phyloP scores from a whole-genome alignment of 64 coral and sea anemone genomes.

The Stylophora pistillata region DNA sequence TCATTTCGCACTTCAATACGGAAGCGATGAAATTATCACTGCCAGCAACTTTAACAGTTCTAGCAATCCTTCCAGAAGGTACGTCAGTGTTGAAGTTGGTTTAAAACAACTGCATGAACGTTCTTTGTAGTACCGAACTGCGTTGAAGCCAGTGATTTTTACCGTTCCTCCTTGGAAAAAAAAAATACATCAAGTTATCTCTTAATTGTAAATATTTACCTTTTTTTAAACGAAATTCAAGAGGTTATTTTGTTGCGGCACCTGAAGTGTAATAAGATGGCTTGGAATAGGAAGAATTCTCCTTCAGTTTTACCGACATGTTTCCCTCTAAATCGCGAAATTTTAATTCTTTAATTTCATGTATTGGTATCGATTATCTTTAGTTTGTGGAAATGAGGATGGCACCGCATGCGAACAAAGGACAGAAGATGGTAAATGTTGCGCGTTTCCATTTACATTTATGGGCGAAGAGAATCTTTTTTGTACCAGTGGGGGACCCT shows the following conservation, averaged over 20 bases:
- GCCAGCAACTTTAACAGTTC: neutral
- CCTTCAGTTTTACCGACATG: too few relatives aligned
- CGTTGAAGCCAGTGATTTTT: too few relatives aligned
- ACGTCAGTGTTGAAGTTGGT: neutral
- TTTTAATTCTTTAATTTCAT: neutral
- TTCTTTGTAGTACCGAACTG: too few relatives aligned
- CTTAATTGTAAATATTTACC: too few relatives aligned
- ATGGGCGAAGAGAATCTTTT: neutral
- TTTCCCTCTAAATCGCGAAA: neutral
- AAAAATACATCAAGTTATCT: too few relatives aligned
- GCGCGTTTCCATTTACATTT: constrained; percentile 56
- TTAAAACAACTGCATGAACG: too few relatives aligned
- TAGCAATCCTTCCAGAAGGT: constrained; percentile 2
- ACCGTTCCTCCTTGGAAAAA: too few relatives aligned
- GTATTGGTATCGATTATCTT: neutral
- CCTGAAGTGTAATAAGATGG: too few relatives aligned
- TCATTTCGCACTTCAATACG: neutral
- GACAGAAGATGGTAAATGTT: constrained; percentile 12
- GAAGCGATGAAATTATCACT: neutral
- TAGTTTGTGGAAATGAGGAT: constrained; percentile 7
- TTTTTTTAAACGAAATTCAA: too few relatives aligned
- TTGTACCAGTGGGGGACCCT: neutral
- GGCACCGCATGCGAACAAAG: neutral
- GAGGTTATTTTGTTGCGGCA: too few relatives aligned
- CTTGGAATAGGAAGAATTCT: too few relatives aligned